Conservation (phyloP, 2,797 vertebrate species). For the Spinibarbus caldwelli region DNA sequence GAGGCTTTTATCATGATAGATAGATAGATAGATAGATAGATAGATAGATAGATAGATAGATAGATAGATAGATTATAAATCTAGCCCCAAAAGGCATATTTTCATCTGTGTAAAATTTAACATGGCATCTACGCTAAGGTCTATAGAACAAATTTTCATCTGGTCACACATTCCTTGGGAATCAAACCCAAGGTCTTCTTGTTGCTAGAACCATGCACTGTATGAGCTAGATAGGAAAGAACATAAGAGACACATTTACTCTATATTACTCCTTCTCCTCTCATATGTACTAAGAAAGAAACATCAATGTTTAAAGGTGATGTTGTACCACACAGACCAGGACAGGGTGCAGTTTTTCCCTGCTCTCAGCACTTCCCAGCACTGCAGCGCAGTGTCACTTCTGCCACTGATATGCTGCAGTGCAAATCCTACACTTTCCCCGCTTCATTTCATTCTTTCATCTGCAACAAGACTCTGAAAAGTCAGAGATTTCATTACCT, state of each 20-base stretch:
- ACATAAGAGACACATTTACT: too few species aligned
- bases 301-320: conserved; percentile 56
- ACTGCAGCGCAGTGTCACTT: conserved; percentile 48
- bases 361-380: conserved; percentile 60
- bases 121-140: background rate
- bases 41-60: too few species aligned
- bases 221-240: too few species aligned
- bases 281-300: conserved; percentile 22
- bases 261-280: too few species aligned
- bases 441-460: conserved; percentile 46
- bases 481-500: too few species aligned
- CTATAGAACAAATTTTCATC: background rate
- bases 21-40: too few species aligned
- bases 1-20: background rate
- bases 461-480: conserved; percentile 39
- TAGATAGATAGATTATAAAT: too few species aligned
- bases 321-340: conserved; percentile 44
- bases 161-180: background rate
- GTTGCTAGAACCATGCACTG: too few species aligned
- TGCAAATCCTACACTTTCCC: conserved; percentile 37
- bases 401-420: conserved; percentile 53
- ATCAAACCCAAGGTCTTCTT: background rate
- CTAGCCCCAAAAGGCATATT: background rate
- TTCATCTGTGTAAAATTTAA: background rate
- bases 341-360: conserved; percentile 44